Conservation (phyloP, 2,888 invertebrate genomes). For the Anticlea derivata region DNA sequence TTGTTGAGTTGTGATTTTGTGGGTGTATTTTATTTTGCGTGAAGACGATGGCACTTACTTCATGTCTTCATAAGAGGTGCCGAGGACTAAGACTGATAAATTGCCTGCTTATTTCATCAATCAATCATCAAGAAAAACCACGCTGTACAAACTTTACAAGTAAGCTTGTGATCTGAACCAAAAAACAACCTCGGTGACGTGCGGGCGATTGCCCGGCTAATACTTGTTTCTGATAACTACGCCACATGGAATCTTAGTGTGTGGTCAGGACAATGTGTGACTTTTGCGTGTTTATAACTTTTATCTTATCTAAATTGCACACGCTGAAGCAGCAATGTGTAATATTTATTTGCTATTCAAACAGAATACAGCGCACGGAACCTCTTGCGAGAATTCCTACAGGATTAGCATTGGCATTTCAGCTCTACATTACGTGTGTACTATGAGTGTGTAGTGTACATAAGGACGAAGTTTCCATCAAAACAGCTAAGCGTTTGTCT, state of each 20-base stretch:
- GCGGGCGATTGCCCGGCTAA: too few species aligned
- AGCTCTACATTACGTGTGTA: constrained; percentile 3
- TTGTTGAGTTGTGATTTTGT: too few species aligned
- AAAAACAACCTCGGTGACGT: neutral
- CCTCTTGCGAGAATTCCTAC: constrained; percentile 2
- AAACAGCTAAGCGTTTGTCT: constrained; percentile 13
- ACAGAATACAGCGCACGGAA: neutral
- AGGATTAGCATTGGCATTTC: constrained; percentile 10
- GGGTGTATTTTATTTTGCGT: too few species aligned
- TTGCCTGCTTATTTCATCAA: too few species aligned
- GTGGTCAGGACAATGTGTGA: too few species aligned
- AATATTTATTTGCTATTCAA: constrained; percentile 9
- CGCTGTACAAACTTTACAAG: neutral
- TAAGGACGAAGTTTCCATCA: constrained; percentile 19
- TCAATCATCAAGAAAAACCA: neutral
- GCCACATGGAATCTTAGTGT: too few species aligned
- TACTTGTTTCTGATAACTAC: too few species aligned
- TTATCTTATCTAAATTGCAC: too few species aligned
- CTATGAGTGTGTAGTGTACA: neutral
- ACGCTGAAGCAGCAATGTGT: neutral
- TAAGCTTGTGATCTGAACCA: neutral
- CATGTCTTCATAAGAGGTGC: too few species aligned
- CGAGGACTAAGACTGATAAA: too few species aligned
- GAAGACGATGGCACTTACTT: too few species aligned
- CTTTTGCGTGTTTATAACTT: too few species aligned